Evolutionary conservation across 2,797 vertebrate genomes (phyloP).

Genomic region (Rhabdomys pumilio): DNA sequence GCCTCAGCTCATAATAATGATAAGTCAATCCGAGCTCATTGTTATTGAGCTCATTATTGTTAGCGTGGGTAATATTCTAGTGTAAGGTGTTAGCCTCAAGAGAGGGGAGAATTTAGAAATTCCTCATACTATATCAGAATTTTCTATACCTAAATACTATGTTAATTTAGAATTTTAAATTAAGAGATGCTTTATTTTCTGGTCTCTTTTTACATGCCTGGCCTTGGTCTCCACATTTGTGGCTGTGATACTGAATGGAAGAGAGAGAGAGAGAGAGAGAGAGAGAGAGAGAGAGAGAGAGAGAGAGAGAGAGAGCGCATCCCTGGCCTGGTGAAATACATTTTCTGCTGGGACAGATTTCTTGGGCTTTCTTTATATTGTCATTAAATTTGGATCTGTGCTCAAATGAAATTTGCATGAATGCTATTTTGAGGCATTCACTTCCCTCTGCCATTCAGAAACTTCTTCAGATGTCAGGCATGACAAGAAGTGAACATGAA

Average conservation of each 20-base stretch:
- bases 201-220: not conserved
- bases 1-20: not conserved
- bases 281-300: too few species aligned
- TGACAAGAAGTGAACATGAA: not conserved
- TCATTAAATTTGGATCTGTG: slow-evolving; percentile 44
- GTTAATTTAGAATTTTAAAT: not conserved
- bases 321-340: not conserved
- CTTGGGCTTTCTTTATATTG: slow-evolving; percentile 6
- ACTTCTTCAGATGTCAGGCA: slow-evolving; percentile 7
- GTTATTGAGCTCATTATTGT: not conserved
- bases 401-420: slow-evolving; percentile 49
- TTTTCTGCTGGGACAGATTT: slow-evolving; percentile 1
- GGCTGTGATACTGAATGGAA: not conserved
- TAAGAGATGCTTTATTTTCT: not conserved
- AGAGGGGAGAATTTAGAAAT: not conserved
- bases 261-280: too few species aligned
- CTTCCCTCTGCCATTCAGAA: slow-evolving; percentile 8
- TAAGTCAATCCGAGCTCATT: not conserved
- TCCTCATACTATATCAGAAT: not conserved
- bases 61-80: not conserved
- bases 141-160: not conserved
- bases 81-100: not conserved
- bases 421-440: not conserved
- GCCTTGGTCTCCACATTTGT: not conserved
- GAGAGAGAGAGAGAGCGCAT: too few species aligned